Evolutionary conservation across 2,888 invertebrate species (phyloP).

Genomic region (Napeogenes inachia): DNA sequence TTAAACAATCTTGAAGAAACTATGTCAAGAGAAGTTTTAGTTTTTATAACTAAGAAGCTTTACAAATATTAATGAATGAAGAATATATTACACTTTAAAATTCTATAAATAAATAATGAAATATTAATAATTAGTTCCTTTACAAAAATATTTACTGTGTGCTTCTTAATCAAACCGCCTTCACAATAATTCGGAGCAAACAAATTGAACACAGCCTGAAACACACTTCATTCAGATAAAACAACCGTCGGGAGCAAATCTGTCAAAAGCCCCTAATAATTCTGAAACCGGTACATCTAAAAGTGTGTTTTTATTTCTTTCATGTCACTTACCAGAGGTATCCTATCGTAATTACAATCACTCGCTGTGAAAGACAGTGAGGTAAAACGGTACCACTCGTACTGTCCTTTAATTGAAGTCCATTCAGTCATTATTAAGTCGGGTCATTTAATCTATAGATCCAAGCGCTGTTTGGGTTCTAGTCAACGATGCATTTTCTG

Average conservation of each 20-base stretch:
- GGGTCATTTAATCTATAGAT: too few species aligned
- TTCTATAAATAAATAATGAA: too few species aligned
- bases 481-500: too few species aligned
- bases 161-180: too few species aligned
- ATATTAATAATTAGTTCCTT: too few species aligned
- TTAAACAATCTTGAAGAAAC: neutral
- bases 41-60: neutral
- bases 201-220: too few species aligned
- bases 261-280: slow-evolving; percentile 16
- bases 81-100: too few species aligned
- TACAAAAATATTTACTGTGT: too few species aligned
- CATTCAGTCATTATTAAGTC: too few species aligned
- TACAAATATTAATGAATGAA: too few species aligned
- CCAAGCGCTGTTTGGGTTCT: too few species aligned
- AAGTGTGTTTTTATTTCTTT: slow-evolving; percentile 28
- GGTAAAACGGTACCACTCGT: slow-evolving; percentile 14
- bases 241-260: slow-evolving; percentile 7
- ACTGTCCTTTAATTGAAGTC: neutral
- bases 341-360: slow-evolving; percentile 31
- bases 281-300: slow-evolving; percentile 14
- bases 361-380: slow-evolving; percentile 25
- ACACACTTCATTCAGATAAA: slow-evolving; percentile 6
- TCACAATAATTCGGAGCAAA: too few species aligned
- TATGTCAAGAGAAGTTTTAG: neutral
- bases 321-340: slow-evolving; percentile 29